Evolutionary conservation across 2,797 vertebrate species (phyloP), one percentile per base, ranked within the genome.

Genomic region (Melanotaenia maccullochi): DNA sequence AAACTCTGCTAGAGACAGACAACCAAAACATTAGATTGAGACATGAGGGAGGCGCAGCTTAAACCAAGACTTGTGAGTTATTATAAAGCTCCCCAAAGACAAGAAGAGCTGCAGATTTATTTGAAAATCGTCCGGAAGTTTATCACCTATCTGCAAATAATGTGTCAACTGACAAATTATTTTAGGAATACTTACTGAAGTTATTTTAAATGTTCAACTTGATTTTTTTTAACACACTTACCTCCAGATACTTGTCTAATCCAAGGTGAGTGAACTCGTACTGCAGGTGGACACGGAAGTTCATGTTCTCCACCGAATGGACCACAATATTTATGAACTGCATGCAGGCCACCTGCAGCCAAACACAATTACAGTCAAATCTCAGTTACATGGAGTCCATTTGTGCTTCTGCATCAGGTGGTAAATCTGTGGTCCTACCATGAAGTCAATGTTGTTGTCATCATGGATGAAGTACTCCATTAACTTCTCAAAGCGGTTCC

Each of bases 321-420:
- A 99, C 97, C 87, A 98, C 97, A 0, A 99, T 99, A 92, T 99
- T 99, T 78, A 99, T 98, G 88, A 99, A 99, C 76, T 99, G 97
- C 97, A 99, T 98, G 85, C 97, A 99, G 57, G 97, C 97, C 83
- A 98, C 97, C 97, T 99, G 80, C 0, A 59, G 33, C 80, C 9
- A 60, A 3, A 76, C 32, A 28, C 5, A 11, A 11, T 9, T 38
- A 9, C 9, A 5, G 35, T 47, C 63, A 25, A 59, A 24, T 49
- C 24, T 2, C 0, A 28, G 20, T 22, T 24, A 18, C 24, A 60
- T 2, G 30, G 8, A 42, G 1, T n/a, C 5, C 6, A 3, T 60
- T 20, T 16, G 14, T 52, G 58, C 42, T 58, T 51, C 36, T 57
- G 9, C 4, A 72, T 16, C 2, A 14, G 32, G 24, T 14, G 13